Evolutionary conservation across 2,113 vertebrate species (phyloP).

Genomic region (Pollimyrus isidori): DNA sequence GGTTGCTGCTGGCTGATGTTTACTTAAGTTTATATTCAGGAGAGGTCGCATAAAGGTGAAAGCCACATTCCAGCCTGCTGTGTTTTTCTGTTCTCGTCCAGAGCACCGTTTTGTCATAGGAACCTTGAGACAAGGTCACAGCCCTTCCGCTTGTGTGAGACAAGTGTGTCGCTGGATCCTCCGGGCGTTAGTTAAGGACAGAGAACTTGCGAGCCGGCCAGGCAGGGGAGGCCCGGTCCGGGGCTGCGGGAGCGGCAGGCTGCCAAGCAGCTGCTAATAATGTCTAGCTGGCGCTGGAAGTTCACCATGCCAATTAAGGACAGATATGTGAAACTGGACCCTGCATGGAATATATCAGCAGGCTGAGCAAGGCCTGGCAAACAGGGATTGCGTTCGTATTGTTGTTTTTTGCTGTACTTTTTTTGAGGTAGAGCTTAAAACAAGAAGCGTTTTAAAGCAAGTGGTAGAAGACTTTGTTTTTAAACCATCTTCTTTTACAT

Average conservation of each 20-base stretch:
- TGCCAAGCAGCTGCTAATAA: constrained; percentile 63
- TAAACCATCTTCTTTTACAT: neutral
- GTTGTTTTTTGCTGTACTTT: constrained; percentile 6
- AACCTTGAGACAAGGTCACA: neutral
- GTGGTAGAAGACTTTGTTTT: constrained; percentile 1
- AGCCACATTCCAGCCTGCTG: constrained; percentile 6
- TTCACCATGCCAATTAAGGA: constrained; percentile 51
- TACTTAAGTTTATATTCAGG: constrained; percentile 26
- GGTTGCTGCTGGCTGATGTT: constrained; percentile 15
- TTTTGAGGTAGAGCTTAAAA: neutral
- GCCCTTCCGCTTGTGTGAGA: neutral
- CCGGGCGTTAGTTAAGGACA: neutral
- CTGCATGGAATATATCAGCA: constrained; percentile 20
- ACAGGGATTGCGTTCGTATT: neutral
- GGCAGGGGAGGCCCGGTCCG: constrained; percentile 29
- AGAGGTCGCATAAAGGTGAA: constrained; percentile 67
- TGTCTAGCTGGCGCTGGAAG: constrained; percentile 51
- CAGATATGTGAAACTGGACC: constrained; percentile 59
- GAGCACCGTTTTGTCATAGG: neutral
- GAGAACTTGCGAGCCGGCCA: constrained; percentile 19
- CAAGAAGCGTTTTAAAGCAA: neutral
- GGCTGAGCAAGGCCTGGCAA: constrained; percentile 5
- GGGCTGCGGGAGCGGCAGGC: constrained; percentile 37
- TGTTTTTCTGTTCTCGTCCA: neutral
- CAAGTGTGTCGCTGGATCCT: neutral